Percentiles rank a stretch among this genome's conserved stretches.
Evolutionary conservation across 2,888 invertebrate genomes (phyloP).

Genomic region (Thera obeliscata): DNA sequence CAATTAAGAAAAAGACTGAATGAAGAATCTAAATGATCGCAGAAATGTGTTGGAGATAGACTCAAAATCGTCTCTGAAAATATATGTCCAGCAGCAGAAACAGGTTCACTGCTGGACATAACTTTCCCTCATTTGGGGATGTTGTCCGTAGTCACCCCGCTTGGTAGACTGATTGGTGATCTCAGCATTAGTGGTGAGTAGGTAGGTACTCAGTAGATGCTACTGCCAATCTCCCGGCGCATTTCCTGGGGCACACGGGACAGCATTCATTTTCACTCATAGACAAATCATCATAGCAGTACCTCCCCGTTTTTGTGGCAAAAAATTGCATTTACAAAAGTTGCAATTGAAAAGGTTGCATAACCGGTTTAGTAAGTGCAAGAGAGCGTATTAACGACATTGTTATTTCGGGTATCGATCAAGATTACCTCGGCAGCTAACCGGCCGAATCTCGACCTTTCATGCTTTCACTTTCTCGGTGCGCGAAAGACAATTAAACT

Average conservation of each 20-base stretch:
- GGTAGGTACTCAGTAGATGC: too few species aligned
- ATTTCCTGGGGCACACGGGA: background rate
- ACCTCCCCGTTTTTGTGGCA: background rate
- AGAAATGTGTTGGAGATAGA: too few species aligned
- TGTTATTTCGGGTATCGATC: conserved; percentile 54
- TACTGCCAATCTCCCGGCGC: too few species aligned
- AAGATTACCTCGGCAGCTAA: conserved; percentile 48
- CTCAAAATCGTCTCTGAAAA: too few species aligned
- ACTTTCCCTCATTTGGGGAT: too few species aligned
- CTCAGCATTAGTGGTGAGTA: too few species aligned
- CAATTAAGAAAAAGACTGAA: too few species aligned
- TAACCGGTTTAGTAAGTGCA: background rate
- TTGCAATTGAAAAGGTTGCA: background rate
- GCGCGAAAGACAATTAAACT: conserved; percentile 2
- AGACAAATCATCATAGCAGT: background rate
- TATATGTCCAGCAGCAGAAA: too few species aligned
- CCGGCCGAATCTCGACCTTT: conserved; percentile 38
- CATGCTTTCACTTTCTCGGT: conserved; percentile 60
- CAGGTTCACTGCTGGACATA: too few species aligned
- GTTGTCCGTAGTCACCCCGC: background rate
- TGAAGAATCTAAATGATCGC: too few species aligned
- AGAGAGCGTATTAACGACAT: conserved; percentile 53
- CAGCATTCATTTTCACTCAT: background rate
- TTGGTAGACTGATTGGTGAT: too few species aligned
- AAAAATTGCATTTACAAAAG: background rate